phyloP scores from a whole-genome alignment of 2,888 invertebrate species.

The Clusia tigrina region DNA sequence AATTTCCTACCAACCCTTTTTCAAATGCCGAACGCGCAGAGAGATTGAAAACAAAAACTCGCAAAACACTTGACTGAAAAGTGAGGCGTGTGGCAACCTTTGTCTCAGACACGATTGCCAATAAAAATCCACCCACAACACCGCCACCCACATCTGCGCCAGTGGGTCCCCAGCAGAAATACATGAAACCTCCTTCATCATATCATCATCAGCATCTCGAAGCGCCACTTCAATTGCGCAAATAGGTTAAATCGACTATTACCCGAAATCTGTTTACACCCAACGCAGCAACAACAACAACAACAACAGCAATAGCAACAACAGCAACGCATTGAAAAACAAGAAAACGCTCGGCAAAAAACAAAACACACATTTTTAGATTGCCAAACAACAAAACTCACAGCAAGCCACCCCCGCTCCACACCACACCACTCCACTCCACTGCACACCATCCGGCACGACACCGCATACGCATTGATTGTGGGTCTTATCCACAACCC shows the following conservation, averaged over 20 bases:
- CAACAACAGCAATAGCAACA: not conserved
- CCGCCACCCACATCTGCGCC: not conserved
- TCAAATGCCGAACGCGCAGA: not conserved
- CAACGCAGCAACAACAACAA: not conserved
- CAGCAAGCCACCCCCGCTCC: too few relatives aligned
- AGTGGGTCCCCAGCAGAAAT: not conserved
- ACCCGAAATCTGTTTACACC: not conserved
- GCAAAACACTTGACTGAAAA: not conserved
- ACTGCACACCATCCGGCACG: too few relatives aligned
- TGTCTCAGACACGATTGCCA: conserved; percentile 1
- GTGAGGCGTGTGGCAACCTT: conserved; percentile 9
- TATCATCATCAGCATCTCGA: conserved; percentile 8
- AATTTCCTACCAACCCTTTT: not conserved
- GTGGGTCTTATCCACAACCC: too few relatives aligned
- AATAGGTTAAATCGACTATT: conserved; percentile 24
- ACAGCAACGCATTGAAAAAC: not conserved
- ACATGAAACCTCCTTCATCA: conserved; percentile 1
- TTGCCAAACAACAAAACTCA: too few relatives aligned
- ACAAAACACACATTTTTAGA: too few relatives aligned
- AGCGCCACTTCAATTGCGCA: conserved; percentile 26
- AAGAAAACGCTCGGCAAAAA: not conserved
- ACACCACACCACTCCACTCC: too few relatives aligned
- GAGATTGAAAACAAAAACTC: not conserved
- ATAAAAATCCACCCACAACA: not conserved
- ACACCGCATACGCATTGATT: too few relatives aligned